phyloP scores from a whole-genome alignment of 1,140 invertebrate genomes.

The Drosophila bocki region DNA sequence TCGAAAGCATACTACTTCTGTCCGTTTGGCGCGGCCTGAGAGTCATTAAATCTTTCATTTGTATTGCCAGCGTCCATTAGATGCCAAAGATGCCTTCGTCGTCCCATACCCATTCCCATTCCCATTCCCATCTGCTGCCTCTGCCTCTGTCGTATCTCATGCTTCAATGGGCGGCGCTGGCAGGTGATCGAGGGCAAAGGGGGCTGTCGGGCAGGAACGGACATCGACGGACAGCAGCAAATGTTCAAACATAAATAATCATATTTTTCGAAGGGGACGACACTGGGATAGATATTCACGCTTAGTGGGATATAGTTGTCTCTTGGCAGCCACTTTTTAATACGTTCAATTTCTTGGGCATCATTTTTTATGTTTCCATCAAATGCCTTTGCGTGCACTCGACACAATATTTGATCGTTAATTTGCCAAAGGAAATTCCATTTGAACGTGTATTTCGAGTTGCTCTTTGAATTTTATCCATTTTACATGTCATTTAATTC shows the following conservation, averaged over 20 bases:
- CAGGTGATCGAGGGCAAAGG: conserved; percentile 49
- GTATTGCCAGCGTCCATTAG: conserved; percentile 80
- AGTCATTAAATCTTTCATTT: conserved; percentile 83
- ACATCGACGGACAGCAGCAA: conserved; percentile 75
- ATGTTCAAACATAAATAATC: conserved; percentile 82
- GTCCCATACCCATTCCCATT: background rate
- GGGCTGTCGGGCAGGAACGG: background rate
- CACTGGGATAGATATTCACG: conserved; percentile 8
- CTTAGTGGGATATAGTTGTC: conserved; percentile 53
- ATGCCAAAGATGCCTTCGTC: conserved; percentile 66
- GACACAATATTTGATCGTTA: conserved; percentile 68
- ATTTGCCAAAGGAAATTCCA: conserved; percentile 61
- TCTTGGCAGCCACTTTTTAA: conserved; percentile 65
- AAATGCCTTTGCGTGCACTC: conserved; percentile 51
- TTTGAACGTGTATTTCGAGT: conserved; percentile 50
- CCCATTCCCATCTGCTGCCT: conserved; percentile 7
- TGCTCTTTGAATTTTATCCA: conserved; percentile 35
- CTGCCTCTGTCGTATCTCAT: conserved; percentile 53
- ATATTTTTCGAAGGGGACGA: conserved; percentile 24
- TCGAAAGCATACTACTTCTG: conserved; percentile 53
- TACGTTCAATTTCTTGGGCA: conserved; percentile 41
- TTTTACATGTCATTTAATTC: conserved; percentile 62
- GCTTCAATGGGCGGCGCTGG: conserved; percentile 73
- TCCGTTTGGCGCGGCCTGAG: conserved; percentile 45
- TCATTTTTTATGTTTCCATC: conserved; percentile 52